A percentile compares a stretch with the other conserved stretches of the same genome.
Evolutionary conservation across 2,113 vertebrate genomes (phyloP).

Genomic region (Dicrurus megarhynchus): DNA sequence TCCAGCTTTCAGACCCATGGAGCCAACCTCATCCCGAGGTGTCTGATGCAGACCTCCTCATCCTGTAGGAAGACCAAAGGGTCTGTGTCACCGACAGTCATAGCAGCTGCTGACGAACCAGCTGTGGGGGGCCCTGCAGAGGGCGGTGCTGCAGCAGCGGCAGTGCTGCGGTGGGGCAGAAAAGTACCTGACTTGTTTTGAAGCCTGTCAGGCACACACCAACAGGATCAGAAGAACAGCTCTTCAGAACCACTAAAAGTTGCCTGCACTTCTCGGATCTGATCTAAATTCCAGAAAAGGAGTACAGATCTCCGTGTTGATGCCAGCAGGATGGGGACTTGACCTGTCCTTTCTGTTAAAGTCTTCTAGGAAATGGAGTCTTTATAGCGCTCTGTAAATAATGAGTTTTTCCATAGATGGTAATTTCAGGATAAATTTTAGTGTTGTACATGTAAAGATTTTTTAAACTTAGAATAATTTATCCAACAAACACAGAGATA

Average conservation of each 20-base stretch:
- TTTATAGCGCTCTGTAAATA: background rate
- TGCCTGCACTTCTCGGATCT: background rate
- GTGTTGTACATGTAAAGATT: background rate
- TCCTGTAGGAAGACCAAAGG: background rate
- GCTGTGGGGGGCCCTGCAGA: background rate
- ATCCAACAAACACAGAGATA: background rate
- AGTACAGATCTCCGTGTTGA: background rate
- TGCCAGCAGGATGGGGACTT: background rate
- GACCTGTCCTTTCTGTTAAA: background rate
- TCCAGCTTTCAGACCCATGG: background rate
- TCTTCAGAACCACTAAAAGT: background rate
- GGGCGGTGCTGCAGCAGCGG: background rate
- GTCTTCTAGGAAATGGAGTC: background rate
- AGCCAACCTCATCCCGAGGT: fast-evolving
- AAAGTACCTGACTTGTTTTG: background rate
- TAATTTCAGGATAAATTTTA: background rate
- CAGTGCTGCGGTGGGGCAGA: background rate
- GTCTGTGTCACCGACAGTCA: fast-evolving
- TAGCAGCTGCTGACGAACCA: background rate
- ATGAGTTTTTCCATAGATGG: background rate
- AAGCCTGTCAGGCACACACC: background rate
- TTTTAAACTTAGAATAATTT: background rate
- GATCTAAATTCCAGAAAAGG: background rate
- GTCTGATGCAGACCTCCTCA: background rate
- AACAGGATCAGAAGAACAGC: background rate